These are phyloP conservation scores for Unio delphinus DNA, from an alignment of 2,888 invertebrate species.

Conservation along the genomic window DNA sequence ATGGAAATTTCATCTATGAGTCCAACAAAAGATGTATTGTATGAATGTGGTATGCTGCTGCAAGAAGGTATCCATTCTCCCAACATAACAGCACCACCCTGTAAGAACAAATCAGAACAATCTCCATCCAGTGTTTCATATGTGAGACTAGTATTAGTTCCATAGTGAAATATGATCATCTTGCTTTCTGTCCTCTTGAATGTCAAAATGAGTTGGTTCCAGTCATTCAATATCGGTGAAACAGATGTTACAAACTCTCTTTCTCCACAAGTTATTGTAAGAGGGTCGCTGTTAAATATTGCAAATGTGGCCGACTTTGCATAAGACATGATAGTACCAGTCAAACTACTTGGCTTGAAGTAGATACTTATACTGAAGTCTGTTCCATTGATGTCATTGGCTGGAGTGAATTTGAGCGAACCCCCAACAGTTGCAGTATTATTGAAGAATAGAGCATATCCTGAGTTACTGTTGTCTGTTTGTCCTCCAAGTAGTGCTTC, in stretches of 20 bases:
- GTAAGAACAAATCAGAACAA: slow-evolving; percentile 34
- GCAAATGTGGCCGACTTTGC: slow-evolving; percentile 43
- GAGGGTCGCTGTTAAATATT: slow-evolving; percentile 37
- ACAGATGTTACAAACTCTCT: slow-evolving; percentile 15
- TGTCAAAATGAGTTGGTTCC: slow-evolving; percentile 54
- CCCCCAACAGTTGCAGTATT: slow-evolving; percentile 34
- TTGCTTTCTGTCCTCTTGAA: slow-evolving; percentile 21
- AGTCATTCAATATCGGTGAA: slow-evolving; percentile 22
- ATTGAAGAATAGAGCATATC: slow-evolving; percentile 50
- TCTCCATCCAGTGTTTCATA: slow-evolving; percentile 31
- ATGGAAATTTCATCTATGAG: slow-evolving; percentile 49
- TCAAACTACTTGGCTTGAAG: slow-evolving; percentile 41
- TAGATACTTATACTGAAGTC: slow-evolving; percentile 48
- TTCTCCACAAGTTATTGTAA: slow-evolving; percentile 37
- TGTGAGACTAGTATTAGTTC: slow-evolving; percentile 27
- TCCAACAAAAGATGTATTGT: slow-evolving; percentile 32
- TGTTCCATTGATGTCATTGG: slow-evolving; percentile 12
- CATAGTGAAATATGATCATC: slow-evolving; percentile 43
- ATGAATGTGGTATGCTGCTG: slow-evolving; percentile 19
- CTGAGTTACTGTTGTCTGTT: slow-evolving; percentile 19
- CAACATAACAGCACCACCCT: slow-evolving; percentile 40
- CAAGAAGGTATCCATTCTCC: slow-evolving; percentile 51
- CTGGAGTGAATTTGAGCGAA: slow-evolving; percentile 25
- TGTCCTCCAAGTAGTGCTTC: slow-evolving; percentile 20
- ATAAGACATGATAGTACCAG: slow-evolving; percentile 45